Evolutionary conservation across 2,888 invertebrate species (phyloP), one percentile per base, ranked within the genome.

Genomic region (Rhaphigaster nebulosa): DNA sequence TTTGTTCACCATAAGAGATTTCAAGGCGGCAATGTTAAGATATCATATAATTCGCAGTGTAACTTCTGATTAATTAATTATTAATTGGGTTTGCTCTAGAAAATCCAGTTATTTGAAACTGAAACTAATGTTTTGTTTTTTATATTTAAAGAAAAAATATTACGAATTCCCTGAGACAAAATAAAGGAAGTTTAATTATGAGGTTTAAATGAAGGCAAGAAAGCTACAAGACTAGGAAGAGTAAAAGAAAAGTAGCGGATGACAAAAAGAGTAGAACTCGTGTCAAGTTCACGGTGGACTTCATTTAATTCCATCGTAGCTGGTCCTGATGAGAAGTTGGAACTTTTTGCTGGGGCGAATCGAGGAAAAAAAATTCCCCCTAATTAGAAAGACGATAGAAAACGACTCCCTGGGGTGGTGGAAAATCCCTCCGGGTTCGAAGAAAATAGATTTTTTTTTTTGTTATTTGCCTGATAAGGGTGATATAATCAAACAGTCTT

Each of bases 181-280:
- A 76, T 76, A 76, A 76, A 76, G 70, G 70, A 76, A 76, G 70
- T 76, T 76, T 76, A 76, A 76, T 76, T 76, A 76, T 76, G 70
- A 76, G 70, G 70, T 76, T 76, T 84, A n/a, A 84, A 84, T 84
- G 84, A 45, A 84, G 41, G 84, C 45, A 84, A 84, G 84, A 84
- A 84, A 84, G 45, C 84, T 84, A 84, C 41, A 84, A 38, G 84
- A 84, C 84, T 50, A 84, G 84, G 84, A 84, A 45, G 84, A 18
- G n/a, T 13, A 45, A 84, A 45, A 84, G 84, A 45, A 76, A 76
- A 76, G 70, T 76, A 76, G 70, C 70, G 70, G 70, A 76, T 76
- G 70, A 84, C 84, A 84, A 84, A 84, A 84, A 84, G 84, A 26
- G 45, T 50, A 45, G 26, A 50, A 84, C 84, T 76, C 70, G 70